A percentile compares a stretch with the other conserved stretches of the same genome.
Evolutionary conservation across 2,113 vertebrate genomes (phyloP).

Genomic region (Urocitellus parryii): DNA sequence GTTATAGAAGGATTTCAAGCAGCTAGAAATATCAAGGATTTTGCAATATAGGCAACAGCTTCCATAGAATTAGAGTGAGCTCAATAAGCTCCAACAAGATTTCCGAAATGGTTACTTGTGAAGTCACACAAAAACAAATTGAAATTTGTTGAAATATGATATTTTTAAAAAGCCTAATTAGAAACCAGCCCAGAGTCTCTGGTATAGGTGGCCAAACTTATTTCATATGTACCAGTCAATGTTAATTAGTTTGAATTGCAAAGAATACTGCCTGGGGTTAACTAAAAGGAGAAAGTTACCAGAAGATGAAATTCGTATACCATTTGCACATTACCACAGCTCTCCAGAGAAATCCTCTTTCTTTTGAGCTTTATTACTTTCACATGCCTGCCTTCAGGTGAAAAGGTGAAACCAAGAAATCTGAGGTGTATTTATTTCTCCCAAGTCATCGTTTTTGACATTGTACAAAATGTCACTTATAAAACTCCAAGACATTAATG

Average conservation of each 20-base stretch:
- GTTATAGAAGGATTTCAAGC: background rate
- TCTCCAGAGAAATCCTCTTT: background rate
- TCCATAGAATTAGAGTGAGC: background rate
- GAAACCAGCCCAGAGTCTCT: slow-evolving; percentile 46
- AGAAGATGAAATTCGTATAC: slow-evolving; percentile 62
- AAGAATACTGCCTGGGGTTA: slow-evolving; percentile 40
- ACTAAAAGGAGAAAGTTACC: slow-evolving; percentile 39
- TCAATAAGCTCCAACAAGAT: background rate
- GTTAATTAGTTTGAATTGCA: slow-evolving; percentile 42
- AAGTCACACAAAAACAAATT: slow-evolving; percentile 34
- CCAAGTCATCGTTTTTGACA: slow-evolving; percentile 40
- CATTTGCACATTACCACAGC: slow-evolving; percentile 29
- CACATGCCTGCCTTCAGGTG: slow-evolving; percentile 53
- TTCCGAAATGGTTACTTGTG: slow-evolving; percentile 33
- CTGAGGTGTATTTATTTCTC: background rate
- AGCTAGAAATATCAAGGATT: background rate
- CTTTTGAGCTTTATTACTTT: slow-evolving; percentile 55
- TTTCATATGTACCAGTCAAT: slow-evolving; percentile 48
- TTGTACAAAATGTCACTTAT: slow-evolving; percentile 25
- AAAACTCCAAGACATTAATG: slow-evolving; percentile 51
- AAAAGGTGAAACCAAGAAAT: slow-evolving; percentile 45
- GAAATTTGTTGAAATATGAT: slow-evolving; percentile 62
- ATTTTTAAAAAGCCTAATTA: slow-evolving; percentile 48
- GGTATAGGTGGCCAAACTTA: background rate
- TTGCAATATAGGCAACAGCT: background rate